Percentiles rank a stretch among this genome's conserved stretches.
These are phyloP conservation scores for Caenorhabditis sulstoni DNA, from an alignment of 2,888 invertebrate genomes.

Conservation along the genomic window DNA sequence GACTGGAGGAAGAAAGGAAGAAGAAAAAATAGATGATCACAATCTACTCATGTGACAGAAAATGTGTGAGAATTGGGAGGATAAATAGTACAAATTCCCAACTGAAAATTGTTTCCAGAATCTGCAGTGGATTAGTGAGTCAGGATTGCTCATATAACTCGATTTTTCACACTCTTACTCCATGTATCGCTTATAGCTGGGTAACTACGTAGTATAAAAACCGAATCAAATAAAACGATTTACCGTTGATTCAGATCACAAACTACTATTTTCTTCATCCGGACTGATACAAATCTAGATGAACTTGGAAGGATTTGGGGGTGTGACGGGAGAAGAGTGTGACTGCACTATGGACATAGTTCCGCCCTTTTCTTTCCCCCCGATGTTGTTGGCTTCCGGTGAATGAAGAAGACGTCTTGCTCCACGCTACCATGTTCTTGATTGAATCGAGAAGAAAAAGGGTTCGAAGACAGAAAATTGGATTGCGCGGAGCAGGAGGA, in stretches of 20 bases:
- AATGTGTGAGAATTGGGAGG: no score
- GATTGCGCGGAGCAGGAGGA: constrained; percentile 11
- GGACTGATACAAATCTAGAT: background rate
- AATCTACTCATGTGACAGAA: no score
- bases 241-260: no score
- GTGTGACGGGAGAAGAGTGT: background rate
- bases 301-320: background rate
- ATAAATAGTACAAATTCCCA: no score
- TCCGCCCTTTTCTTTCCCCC: no score
- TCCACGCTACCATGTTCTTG: background rate
- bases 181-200: no score
- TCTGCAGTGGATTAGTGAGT: background rate
- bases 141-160: background rate
- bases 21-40: background rate
- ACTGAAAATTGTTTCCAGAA: no score
- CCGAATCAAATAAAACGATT: no score
- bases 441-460: background rate
- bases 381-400: background rate
- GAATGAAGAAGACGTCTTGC: background rate
- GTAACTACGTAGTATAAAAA: no score
- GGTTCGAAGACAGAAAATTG: constrained; percentile 15
- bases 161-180: background rate
- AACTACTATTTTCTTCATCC: no score
- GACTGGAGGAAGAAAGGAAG: background rate
- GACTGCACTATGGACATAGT: background rate